These are phyloP conservation scores for Sogatella furcifera DNA, from an alignment of 1,140 invertebrate genomes.

Conservation along the genomic window DNA sequence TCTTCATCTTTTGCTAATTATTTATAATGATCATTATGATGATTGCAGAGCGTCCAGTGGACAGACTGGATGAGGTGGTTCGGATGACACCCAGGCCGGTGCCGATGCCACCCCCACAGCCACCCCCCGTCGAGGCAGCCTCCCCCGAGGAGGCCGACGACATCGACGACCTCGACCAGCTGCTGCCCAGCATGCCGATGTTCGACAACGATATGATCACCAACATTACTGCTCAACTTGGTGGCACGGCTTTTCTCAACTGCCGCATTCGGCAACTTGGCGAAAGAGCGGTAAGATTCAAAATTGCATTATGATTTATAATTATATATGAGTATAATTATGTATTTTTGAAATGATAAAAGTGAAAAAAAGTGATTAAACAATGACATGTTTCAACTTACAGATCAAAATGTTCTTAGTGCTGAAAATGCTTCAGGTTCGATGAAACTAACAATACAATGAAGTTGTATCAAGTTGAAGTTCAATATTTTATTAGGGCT, in stretches of 20 bases:
- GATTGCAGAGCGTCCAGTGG: not conserved
- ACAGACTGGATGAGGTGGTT: not conserved
- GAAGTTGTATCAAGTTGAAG: too few species aligned
- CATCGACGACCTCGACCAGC: not conserved
- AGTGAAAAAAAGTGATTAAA: too few species aligned
- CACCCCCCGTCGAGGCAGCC: not conserved
- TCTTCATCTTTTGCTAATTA: too few species aligned
- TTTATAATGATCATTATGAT: too few species aligned
- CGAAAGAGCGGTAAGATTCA: slow-evolving; percentile 41
- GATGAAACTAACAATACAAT: too few species aligned
- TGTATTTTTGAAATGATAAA: too few species aligned
- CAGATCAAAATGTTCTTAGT: too few species aligned
- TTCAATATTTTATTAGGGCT: too few species aligned
- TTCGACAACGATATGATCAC: slow-evolving; percentile 51
- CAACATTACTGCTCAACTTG: slow-evolving; percentile 69
- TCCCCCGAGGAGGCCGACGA: not conserved
- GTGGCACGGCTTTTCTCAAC: slow-evolving; percentile 70
- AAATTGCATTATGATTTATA: too few species aligned
- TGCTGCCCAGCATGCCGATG: not conserved
- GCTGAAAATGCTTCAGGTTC: too few species aligned
- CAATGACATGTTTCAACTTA: too few species aligned
- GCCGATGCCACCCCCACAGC: not conserved
- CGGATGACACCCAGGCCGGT: not conserved
- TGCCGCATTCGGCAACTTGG: slow-evolving; percentile 55
- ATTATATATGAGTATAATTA: too few species aligned